Evolutionary conservation across 1,140 invertebrate species (phyloP), one percentile per base, ranked within the genome.

Genomic region (Bombus affinis): DNA sequence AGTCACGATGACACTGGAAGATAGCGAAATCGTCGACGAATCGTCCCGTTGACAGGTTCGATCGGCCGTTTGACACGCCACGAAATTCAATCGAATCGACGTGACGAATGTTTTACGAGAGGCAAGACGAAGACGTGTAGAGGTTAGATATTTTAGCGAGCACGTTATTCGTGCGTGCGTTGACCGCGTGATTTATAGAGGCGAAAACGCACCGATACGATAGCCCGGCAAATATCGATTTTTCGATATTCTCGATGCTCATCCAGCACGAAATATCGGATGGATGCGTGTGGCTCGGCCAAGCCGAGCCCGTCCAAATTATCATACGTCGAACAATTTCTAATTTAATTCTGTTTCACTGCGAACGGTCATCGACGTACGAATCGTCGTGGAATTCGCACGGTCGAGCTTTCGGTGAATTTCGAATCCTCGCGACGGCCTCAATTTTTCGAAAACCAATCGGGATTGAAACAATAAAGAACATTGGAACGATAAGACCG

Each of bases 141-240:
- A 81, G 80, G 42, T 44, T 62, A 68, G 86, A 88, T 83, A 88
- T 90, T 90, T 90, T 70, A 71, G 68, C 76, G 83, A 81, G 32
- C 70, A 53, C 75, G 66, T 42, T 59, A 75, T 66, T 85, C 81
- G 71, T 44, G 73, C 66, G 81, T 76, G 72, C 71, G 57, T 57
- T 13, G 13, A 84, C 76, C 86, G 75, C 76, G 72, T 90, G 89
- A 90, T 90, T 90, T 90, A 90, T 90, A 76, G 80, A 68, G 85
- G 74, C 79, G 75, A 87, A 8, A 85, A 89, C 81, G 86, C 86
- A 59, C 68, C 73, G 85, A 87, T 78, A 28, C 57, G 81, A 62
- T 62, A n/a, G 78, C 80, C 78, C 89, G 15, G 79, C 59, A 89
- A 89, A 90, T 86, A 90, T 90, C 89, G 86, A 90, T 86, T 90